Conservation (phyloP, 2,797 vertebrate genomes). For the Ibycter americanus region DNA sequence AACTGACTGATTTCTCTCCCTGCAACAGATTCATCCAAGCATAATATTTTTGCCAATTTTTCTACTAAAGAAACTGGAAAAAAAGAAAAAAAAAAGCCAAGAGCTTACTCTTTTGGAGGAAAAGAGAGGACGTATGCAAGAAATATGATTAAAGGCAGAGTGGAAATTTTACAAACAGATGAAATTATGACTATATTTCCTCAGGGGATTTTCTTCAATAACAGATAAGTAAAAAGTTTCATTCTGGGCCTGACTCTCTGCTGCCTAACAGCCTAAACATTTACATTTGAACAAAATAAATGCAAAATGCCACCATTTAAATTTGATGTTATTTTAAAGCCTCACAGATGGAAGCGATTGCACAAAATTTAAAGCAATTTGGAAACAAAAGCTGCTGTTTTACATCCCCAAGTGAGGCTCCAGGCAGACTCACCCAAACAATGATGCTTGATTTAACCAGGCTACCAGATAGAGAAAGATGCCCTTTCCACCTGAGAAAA, state of each 20-base stretch:
- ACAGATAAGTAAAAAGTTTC: neutral
- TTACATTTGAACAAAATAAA: constrained; percentile 15
- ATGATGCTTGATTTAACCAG: neutral
- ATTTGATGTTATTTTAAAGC: neutral
- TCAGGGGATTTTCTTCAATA: neutral
- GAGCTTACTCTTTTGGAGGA: neutral
- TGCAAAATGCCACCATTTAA: neutral
- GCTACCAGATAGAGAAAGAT: neutral
- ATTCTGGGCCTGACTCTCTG: neutral
- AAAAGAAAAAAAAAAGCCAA: neutral
- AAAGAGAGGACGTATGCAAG: neutral
- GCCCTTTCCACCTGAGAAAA: neutral
- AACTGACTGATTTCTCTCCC: neutral
- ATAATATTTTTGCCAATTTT: neutral
- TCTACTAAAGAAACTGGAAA: neutral
- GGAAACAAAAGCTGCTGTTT: constrained; percentile 2
- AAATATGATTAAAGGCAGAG: neutral
- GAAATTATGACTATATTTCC: neutral
- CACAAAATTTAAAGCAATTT: neutral
- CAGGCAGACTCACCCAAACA: neutral
- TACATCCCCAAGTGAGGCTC: neutral
- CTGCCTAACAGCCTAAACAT: neutral
- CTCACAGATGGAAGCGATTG: neutral
- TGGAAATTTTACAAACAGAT: neutral
- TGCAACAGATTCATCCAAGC: neutral